A percentile compares a stretch with the other conserved stretches of the same genome.
These are phyloP conservation scores for Eretmodus cyanostictus DNA, from an alignment of 2,113 vertebrate genomes.

Conservation along the genomic window DNA sequence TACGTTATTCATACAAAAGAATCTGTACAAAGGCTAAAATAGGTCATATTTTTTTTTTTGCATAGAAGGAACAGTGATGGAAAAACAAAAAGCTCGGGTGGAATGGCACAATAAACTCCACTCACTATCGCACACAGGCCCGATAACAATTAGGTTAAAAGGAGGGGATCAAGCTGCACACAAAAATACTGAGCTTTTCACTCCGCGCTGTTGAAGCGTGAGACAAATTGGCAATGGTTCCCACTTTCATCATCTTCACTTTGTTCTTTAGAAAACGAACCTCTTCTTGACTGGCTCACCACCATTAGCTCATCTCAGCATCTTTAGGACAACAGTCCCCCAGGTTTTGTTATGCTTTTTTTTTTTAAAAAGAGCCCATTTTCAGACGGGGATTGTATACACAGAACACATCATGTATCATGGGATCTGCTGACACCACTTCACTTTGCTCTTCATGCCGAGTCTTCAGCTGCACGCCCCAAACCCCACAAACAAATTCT, in stretches of 20 bases:
- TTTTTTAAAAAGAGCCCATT: neutral
- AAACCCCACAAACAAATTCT: neutral
- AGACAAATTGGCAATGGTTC: slow-evolving; percentile 19
- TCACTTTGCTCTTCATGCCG: neutral
- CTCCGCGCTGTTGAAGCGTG: slow-evolving; percentile 22
- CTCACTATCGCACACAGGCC: slow-evolving; percentile 50
- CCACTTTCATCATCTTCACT: slow-evolving; percentile 42
- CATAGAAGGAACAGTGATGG: slow-evolving; percentile 76
- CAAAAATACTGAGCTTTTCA: slow-evolving; percentile 54
- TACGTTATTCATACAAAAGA: slow-evolving; percentile 77
- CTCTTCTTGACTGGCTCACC: neutral
- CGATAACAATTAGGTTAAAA: slow-evolving; percentile 27
- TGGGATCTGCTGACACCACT: neutral
- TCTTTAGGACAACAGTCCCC: slow-evolving; percentile 14
- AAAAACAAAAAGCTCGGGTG: slow-evolving; percentile 63
- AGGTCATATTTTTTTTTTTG: slow-evolving; percentile 67
- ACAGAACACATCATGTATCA: neutral
- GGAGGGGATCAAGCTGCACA: slow-evolving; percentile 16
- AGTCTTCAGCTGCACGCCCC: neutral
- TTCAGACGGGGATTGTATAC: neutral
- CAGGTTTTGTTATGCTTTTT: neutral
- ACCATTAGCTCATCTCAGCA: slow-evolving; percentile 1
- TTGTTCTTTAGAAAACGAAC: slow-evolving; percentile 1
- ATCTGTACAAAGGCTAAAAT: slow-evolving; percentile 78
- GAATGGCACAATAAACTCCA: slow-evolving; percentile 70